phyloP scores from a whole-genome alignment of 2,888 invertebrate genomes.

The Limenitis camilla region DNA sequence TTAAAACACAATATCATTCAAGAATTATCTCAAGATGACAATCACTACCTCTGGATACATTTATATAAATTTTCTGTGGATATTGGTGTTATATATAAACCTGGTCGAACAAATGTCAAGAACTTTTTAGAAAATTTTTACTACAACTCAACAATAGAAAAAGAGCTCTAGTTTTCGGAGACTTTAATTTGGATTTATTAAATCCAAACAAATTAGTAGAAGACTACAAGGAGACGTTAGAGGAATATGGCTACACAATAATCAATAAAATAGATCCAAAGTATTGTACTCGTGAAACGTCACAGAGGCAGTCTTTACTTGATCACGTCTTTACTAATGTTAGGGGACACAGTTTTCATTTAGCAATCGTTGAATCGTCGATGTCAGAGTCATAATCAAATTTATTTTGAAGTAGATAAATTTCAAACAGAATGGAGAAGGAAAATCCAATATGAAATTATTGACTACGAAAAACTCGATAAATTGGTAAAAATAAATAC shows the following conservation, averaged over 20 bases:
- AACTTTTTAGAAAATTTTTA: constrained; percentile 11
- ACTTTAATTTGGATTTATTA: constrained; percentile 13
- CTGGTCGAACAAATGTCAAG: constrained; percentile 8
- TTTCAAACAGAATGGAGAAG: not conserved
- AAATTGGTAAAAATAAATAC: no score
- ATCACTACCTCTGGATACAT: constrained; percentile 23
- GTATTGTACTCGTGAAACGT: constrained; percentile 19
- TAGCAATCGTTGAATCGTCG: constrained; percentile 20
- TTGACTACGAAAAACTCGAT: constrained; percentile 13
- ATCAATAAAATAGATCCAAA: no score
- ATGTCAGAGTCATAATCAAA: no score
- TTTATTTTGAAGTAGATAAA: constrained; percentile 15
- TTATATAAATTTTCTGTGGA: constrained; percentile 20
- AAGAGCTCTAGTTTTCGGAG: constrained; percentile 13
- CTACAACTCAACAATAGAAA: constrained; percentile 8
- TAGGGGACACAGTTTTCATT: not conserved
- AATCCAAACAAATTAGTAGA: not conserved
- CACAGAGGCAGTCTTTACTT: constrained; percentile 11
- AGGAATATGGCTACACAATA: constrained; percentile 9
- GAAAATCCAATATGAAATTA: constrained; percentile 10
- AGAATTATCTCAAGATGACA: constrained; percentile 18
- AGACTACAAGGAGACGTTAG: constrained; percentile 10
- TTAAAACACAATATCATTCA: constrained; percentile 21
- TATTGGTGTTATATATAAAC: constrained; percentile 19
- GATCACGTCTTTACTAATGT: constrained; percentile 10